These are phyloP conservation scores for Crotalus helleri DNA, from an alignment of 2,113 vertebrate species.

Conservation along the genomic window DNA sequence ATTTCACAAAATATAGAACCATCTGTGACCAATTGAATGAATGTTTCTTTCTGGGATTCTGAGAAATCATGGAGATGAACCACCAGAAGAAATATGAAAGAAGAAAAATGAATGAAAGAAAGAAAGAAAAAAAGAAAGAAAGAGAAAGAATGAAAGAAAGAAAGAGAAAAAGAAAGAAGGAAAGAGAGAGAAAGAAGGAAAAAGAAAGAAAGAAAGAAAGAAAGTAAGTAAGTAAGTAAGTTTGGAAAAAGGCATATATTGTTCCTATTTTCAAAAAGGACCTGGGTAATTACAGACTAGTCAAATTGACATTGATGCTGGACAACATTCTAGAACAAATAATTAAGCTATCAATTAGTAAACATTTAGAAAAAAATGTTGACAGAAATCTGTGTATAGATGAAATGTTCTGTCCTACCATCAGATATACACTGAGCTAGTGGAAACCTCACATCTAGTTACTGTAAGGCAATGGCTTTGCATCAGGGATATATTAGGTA, in stretches of 20 bases:
- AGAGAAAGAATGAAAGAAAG: no score
- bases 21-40: not conserved
- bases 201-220: no score
- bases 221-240: no score
- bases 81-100: not conserved
- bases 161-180: no score
- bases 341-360: not conserved
- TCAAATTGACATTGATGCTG: not conserved
- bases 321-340: not conserved
- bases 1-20: not conserved
- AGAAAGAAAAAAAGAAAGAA: no score
- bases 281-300: not conserved
- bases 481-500: not conserved
- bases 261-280: not conserved
- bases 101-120: not conserved
- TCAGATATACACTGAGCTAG: not conserved
- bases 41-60: not conserved
- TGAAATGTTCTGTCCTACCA: not conserved
- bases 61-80: not conserved
- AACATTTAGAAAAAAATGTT: not conserved
- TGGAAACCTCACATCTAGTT: not conserved
- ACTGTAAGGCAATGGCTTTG: not conserved
- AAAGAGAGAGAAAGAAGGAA: no score
- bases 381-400: not conserved
- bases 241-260: not conserved